Conservation (phyloP, 2,113 vertebrate species). For the Percina caprodes region DNA sequence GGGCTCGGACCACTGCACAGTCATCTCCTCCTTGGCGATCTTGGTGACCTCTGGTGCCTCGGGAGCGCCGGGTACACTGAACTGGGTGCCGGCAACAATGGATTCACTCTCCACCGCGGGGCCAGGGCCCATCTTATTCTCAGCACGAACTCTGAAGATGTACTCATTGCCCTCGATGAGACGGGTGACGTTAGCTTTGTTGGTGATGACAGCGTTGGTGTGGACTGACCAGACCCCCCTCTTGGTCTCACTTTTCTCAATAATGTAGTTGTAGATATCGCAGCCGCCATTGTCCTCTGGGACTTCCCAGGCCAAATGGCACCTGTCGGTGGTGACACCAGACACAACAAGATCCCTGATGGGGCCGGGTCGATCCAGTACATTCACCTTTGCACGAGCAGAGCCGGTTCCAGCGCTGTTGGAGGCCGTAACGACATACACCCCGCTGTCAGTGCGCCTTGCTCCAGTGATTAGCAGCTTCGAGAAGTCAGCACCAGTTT, state of each 20-base stretch:
- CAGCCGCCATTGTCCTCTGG: slow-evolving; percentile 97
- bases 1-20: slow-evolving; percentile 94
- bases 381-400: slow-evolving; percentile 90
- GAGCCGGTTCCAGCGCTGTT: slow-evolving; percentile 91
- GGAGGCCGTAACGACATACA: slow-evolving; percentile 91
- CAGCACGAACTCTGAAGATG: slow-evolving; percentile 96
- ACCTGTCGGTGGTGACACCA: slow-evolving; percentile 92
- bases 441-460: slow-evolving; percentile 91
- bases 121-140: slow-evolving; percentile 99
- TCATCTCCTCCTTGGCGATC: slow-evolving; percentile 95
- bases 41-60: slow-evolving; percentile 94
- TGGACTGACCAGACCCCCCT: slow-evolving; percentile 96
- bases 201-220: slow-evolving; percentile 90
- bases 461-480: slow-evolving; percentile 90
- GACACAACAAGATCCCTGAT: slow-evolving; percentile 91
- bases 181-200: slow-evolving; percentile 89
- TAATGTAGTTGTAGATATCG: slow-evolving; percentile 98
- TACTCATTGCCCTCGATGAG: slow-evolving; percentile 98
- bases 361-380: slow-evolving; percentile 94
- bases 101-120: slow-evolving; percentile 93
- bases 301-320: slow-evolving; percentile 92
- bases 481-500: slow-evolving; percentile 88
- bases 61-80: slow-evolving; percentile 90
- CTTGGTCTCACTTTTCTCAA: slow-evolving; percentile 98
- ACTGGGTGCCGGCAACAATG: slow-evolving; percentile 94